Evolutionary conservation across 1,140 invertebrate species (phyloP).

Genomic region (Zaprionus gabonicus): DNA sequence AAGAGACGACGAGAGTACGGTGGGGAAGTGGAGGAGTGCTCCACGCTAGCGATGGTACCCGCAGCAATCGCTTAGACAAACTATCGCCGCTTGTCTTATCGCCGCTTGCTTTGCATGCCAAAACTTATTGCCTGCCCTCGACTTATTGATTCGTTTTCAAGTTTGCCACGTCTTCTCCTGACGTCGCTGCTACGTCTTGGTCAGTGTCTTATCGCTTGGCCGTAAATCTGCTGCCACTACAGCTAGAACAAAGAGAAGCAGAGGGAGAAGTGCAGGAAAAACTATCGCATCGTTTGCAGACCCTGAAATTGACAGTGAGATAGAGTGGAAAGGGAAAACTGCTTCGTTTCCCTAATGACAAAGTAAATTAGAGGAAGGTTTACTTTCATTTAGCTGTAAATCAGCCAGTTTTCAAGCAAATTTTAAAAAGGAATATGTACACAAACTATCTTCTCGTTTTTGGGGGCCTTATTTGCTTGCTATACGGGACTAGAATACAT

Average conservation of each 20-base stretch:
- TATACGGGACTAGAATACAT: too few species aligned
- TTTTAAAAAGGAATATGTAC: too few species aligned
- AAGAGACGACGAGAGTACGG: too few species aligned
- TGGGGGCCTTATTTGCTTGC: too few species aligned
- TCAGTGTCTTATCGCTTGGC: slow-evolving; percentile 46
- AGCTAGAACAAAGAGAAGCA: background rate
- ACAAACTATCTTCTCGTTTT: too few species aligned
- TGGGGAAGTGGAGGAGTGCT: background rate
- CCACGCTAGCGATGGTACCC: background rate
- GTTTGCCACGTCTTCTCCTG: slow-evolving; percentile 12
- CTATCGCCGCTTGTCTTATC: slow-evolving; percentile 44
- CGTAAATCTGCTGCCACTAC: slow-evolving; percentile 36
- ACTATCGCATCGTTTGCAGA: background rate
- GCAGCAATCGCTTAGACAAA: slow-evolving; percentile 4
- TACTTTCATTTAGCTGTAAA: too few species aligned
- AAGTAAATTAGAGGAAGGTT: too few species aligned
- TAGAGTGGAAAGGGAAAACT: background rate
- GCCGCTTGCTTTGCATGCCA: slow-evolving; percentile 43
- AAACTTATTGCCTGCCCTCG: slow-evolving; percentile 69
- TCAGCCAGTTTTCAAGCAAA: too few species aligned
- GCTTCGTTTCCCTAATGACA: background rate
- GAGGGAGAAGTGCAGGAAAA: background rate
- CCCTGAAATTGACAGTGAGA: background rate
- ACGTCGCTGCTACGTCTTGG: background rate
- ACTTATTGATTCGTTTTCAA: slow-evolving; percentile 53